Conservation (phyloP, 2,888 invertebrate genomes). For the Papilio protenor region DNA sequence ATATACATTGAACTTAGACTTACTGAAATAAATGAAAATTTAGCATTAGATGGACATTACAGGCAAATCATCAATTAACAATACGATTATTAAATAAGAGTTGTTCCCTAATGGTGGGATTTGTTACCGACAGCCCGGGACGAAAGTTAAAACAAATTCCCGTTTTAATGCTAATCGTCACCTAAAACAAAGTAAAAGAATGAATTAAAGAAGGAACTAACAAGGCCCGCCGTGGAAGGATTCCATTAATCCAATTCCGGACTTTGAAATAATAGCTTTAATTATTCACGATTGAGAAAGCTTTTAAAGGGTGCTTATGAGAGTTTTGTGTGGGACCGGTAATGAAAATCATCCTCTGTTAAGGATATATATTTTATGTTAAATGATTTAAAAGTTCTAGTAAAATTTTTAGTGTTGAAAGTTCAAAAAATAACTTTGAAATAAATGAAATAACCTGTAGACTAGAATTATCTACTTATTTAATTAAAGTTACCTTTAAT, state of each 20-base stretch:
- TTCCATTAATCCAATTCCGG: conserved; percentile 72
- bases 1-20: too few species aligned
- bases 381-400: not conserved
- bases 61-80: conserved; percentile 7
- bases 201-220: conserved; percentile 51
- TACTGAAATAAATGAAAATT: not conserved
- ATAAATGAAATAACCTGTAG: too few species aligned
- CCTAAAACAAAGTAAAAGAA: conserved; percentile 46
- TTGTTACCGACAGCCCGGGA: conserved; percentile 27
- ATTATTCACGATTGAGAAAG: conserved; percentile 77
- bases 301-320: conserved; percentile 67
- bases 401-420: not conserved
- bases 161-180: conserved; percentile 43
- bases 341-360: conserved; percentile 62
- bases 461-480: not conserved
- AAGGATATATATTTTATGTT: not conserved
- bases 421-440: not conserved
- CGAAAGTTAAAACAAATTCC: conserved; percentile 38
- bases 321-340: conserved; percentile 67
- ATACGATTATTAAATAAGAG: conserved; percentile 30
- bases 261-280: conserved; percentile 73
- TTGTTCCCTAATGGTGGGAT: conserved; percentile 24
- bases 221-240: conserved; percentile 56
- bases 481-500: too few species aligned
- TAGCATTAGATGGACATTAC: not conserved